These are phyloP conservation scores for Fissipunctia ypsillon DNA, from an alignment of 2,888 invertebrate genomes.

Conservation along the genomic window DNA sequence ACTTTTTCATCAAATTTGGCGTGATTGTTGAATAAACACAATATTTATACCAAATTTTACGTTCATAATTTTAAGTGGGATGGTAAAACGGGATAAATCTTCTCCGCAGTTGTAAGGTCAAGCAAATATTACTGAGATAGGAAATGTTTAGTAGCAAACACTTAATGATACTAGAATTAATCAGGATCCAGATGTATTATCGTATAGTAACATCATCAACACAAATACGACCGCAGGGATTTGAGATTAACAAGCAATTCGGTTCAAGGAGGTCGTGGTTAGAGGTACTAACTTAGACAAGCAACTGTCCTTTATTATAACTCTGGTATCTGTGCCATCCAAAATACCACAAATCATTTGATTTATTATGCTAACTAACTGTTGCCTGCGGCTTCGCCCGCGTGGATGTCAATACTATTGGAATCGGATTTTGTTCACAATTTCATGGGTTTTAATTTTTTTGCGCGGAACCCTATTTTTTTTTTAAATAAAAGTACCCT, in stretches of 20 bases:
- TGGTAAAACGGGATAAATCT: neutral
- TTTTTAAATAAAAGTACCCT: too few relatives aligned
- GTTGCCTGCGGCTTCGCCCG: too few relatives aligned
- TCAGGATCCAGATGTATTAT: constrained; percentile 24
- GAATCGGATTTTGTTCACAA: too few relatives aligned
- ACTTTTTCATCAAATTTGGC: too few relatives aligned
- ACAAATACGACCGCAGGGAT: constrained; percentile 43
- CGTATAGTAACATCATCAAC: constrained; percentile 28
- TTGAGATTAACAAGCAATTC: constrained; percentile 41
- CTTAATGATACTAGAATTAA: constrained; percentile 30
- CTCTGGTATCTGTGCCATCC: neutral
- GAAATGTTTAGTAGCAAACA: neutral
- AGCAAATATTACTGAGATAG: neutral
- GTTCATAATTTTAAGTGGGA: neutral
- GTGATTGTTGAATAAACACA: neutral
- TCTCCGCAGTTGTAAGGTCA: neutral
- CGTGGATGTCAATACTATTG: too few relatives aligned
- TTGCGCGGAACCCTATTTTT: too few relatives aligned
- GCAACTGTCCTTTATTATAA: neutral
- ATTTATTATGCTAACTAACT: too few relatives aligned
- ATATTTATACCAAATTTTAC: neutral
- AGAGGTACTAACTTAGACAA: constrained; percentile 13
- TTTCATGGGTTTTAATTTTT: too few relatives aligned
- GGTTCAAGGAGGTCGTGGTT: constrained; percentile 11
- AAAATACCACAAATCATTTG: neutral